Conservation (phyloP, 2,888 invertebrate genomes). For the Marronus borbonicus region DNA sequence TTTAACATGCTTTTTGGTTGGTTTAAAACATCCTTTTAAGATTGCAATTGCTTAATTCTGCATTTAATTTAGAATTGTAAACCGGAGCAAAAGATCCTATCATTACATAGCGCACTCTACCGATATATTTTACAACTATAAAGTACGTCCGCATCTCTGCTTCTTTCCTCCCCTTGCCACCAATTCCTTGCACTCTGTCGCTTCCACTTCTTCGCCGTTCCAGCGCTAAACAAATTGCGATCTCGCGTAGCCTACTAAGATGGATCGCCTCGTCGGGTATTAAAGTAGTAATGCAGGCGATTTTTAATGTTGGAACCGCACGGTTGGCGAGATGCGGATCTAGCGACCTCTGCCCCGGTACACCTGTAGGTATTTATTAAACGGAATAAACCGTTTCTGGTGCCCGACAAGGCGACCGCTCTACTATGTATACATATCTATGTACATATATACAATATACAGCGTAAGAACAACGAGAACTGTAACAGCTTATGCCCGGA, state of each 20-base stretch:
- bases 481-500: too few relatives aligned
- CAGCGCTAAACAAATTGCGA: slow-evolving; percentile 16
- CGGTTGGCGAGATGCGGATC: slow-evolving; percentile 54
- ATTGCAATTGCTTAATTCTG: too few relatives aligned
- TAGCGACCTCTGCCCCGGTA: slow-evolving; percentile 55
- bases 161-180: too few relatives aligned
- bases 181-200: too few relatives aligned
- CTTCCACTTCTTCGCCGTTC: too few relatives aligned
- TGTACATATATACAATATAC: too few relatives aligned
- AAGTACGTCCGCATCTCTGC: not conserved
- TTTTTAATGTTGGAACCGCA: slow-evolving; percentile 50
- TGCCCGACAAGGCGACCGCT: slow-evolving; percentile 17
- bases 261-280: slow-evolving; percentile 48
- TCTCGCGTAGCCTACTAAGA: slow-evolving; percentile 16
- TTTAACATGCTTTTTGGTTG: too few relatives aligned
- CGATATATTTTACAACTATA: not conserved
- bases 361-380: slow-evolving; percentile 55
- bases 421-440: too few relatives aligned
- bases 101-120: not conserved
- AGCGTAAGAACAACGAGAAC: too few relatives aligned
- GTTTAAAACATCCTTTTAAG: too few relatives aligned
- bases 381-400: slow-evolving; percentile 51
- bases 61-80: too few relatives aligned
- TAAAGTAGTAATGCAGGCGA: slow-evolving; percentile 49
- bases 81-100: too few relatives aligned